Evolutionary conservation across 1,140 invertebrate genomes (phyloP), one percentile per base, ranked within the genome.

Genomic region (Glomeris maerens): DNA sequence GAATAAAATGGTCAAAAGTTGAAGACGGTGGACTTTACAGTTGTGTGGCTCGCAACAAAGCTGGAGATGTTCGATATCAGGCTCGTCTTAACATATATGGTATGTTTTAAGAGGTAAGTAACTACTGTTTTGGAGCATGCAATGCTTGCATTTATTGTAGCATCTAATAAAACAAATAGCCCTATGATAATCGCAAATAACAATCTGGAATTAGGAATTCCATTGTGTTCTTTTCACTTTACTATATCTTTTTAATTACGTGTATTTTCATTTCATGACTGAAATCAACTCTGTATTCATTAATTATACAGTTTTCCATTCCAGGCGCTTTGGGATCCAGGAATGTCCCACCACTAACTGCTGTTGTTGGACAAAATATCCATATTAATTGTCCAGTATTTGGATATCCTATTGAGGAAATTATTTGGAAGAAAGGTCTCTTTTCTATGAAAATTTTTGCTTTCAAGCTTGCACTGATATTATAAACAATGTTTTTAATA

Each of bases 1-100:
- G n/a, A n/a, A n/a, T n/a, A n/a, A n/a, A n/a, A n/a, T n/a, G n/a
- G n/a, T n/a, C n/a, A n/a, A n/a, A n/a, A n/a, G n/a, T 25, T 23
- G 56, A 53, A 21, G 56, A 59, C 27, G 53, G 49, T 2, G 59
- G 55, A 7, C 52, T 53, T 13, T 64, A 62, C 54, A 47, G 55
- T 27, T 64, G 62, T 48, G 41, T 50, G 5, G 61, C 56, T 22
- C 31, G 55, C 4, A 63, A 63, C 52, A 50, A 50, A 20, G 57
- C 59, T 23, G 61, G 62, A 1, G 73, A 72, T 60, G 78, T 84
- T 1, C 72, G 76, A 40, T 87, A 94, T 63, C 79, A 79, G 22
- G 84, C 84, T 1, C 73, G 83, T 61, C 80, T 94, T 51, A 93
- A 92, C 70, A 84, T 94, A 59, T 92, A 92, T 66, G 88, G 73